Evolutionary conservation across 2,888 invertebrate species (phyloP).

Genomic region (Caenorhabditis plicata): DNA sequence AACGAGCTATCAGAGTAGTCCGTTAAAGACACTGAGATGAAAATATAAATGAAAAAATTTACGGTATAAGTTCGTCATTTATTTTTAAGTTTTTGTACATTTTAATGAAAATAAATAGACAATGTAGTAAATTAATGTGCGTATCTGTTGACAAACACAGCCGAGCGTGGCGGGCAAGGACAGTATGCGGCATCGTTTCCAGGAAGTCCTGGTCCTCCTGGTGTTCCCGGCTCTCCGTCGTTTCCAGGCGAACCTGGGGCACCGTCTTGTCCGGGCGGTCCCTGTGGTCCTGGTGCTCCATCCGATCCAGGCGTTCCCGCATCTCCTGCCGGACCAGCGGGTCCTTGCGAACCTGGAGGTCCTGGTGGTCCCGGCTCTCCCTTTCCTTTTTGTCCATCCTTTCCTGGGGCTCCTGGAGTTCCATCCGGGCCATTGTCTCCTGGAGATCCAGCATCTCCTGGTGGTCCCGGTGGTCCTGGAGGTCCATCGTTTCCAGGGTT

Average conservation of each 20-base stretch:
- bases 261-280: conserved; percentile 35
- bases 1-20: too few relatives aligned
- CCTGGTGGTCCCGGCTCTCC: conserved; percentile 32
- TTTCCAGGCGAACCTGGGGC: conserved; percentile 25
- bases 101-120: too few relatives aligned
- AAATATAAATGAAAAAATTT: too few relatives aligned
- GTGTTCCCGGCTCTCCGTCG: conserved; percentile 31
- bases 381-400: conserved; percentile 32
- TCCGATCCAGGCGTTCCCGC: conserved; percentile 24
- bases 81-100: too few relatives aligned
- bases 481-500: conserved; percentile 32
- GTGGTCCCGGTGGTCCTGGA: conserved; percentile 32
- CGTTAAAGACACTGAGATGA: too few relatives aligned
- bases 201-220: conserved; percentile 37
- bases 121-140: conserved; percentile 16
- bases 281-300: conserved; percentile 37
- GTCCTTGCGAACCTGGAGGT: conserved; percentile 30
- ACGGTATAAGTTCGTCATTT: too few relatives aligned
- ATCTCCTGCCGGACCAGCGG: conserved; percentile 28
- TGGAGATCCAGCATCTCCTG: conserved; percentile 25
- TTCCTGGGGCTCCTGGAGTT: conserved; percentile 30
- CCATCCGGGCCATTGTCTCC: conserved; percentile 31
- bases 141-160: conserved; percentile 38
- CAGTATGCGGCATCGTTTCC: conserved; percentile 47
- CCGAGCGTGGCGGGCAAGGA: conserved; percentile 41